Evolutionary conservation across 2,113 vertebrate genomes (phyloP).

Genomic region (Junco hyemalis): DNA sequence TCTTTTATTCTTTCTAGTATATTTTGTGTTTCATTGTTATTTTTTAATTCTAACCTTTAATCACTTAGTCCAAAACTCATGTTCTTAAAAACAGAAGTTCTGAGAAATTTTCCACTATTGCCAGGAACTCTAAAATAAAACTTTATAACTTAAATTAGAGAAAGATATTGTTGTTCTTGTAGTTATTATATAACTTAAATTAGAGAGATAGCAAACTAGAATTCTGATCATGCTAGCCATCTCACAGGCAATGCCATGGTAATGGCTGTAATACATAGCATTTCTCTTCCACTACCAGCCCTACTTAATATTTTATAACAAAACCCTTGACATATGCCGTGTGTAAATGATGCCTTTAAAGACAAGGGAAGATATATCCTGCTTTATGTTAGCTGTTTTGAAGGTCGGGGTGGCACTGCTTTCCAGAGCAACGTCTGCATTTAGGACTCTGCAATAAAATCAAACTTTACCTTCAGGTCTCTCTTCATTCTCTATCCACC

Average conservation of each 20-base stretch:
- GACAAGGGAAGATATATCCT: background rate
- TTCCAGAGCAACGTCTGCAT: accelerated
- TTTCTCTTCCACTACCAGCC: background rate
- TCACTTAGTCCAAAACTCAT: background rate
- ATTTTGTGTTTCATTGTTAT: background rate
- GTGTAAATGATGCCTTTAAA: background rate
- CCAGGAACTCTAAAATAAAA: background rate
- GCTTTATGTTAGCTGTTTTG: background rate
- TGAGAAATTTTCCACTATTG: background rate
- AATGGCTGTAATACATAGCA: background rate
- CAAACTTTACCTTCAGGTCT: background rate
- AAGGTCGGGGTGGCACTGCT: accelerated
- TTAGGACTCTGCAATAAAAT: background rate
- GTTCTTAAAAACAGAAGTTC: background rate
- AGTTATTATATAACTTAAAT: background rate
- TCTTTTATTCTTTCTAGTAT: background rate
- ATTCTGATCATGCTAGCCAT: background rate
- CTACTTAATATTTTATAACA: background rate
- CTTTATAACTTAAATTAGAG: background rate
- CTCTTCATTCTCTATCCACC: background rate
- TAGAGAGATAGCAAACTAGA: background rate
- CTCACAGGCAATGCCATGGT: background rate
- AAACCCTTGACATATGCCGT: background rate
- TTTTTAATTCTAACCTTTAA: background rate
- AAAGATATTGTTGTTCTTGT: background rate